These are phyloP conservation scores for Camponotus vicinus DNA, from an alignment of 1,140 invertebrate genomes.

Conservation along the genomic window DNA sequence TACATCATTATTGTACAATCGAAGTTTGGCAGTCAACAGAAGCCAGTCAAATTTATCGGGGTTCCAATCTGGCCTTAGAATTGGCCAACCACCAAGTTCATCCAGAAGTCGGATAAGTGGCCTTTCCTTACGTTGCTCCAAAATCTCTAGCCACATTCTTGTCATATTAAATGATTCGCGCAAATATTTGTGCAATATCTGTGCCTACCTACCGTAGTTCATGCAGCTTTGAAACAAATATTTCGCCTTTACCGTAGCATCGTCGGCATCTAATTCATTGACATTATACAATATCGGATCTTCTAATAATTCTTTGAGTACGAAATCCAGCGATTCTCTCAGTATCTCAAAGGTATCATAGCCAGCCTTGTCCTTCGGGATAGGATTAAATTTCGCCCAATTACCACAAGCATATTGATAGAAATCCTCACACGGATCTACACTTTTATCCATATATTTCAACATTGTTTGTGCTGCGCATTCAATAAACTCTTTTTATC, in stretches of 20 bases:
- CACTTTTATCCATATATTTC: constrained; percentile 91
- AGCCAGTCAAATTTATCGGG: constrained; percentile 91
- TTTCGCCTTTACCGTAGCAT: constrained; percentile 91
- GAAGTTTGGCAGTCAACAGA: constrained; percentile 90
- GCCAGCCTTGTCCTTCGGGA: constrained; percentile 93
- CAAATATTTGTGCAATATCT: background rate
- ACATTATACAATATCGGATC: constrained; percentile 80
- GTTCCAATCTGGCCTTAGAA: constrained; percentile 90
- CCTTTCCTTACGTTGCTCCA: constrained; percentile 89
- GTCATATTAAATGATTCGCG: constrained; percentile 38
- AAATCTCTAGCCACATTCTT: constrained; percentile 85
- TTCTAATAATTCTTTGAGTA: constrained; percentile 90
- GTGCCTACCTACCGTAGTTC: constrained; percentile 88
- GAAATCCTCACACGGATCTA: constrained; percentile 96
- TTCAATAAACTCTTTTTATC: constrained; percentile 51
- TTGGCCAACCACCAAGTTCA: constrained; percentile 94
- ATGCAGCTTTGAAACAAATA: constrained; percentile 94
- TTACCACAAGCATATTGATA: constrained; percentile 96
- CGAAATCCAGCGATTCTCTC: constrained; percentile 91
- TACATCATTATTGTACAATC: constrained; percentile 94
- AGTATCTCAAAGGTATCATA: constrained; percentile 94
- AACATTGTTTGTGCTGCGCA: constrained; percentile 89
- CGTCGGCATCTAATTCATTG: constrained; percentile 79
- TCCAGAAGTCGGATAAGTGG: constrained; percentile 91
- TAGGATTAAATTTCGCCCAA: constrained; percentile 93